phyloP scores from a whole-genome alignment of 2,113 vertebrate species.

The Mesitornis unicolor region DNA sequence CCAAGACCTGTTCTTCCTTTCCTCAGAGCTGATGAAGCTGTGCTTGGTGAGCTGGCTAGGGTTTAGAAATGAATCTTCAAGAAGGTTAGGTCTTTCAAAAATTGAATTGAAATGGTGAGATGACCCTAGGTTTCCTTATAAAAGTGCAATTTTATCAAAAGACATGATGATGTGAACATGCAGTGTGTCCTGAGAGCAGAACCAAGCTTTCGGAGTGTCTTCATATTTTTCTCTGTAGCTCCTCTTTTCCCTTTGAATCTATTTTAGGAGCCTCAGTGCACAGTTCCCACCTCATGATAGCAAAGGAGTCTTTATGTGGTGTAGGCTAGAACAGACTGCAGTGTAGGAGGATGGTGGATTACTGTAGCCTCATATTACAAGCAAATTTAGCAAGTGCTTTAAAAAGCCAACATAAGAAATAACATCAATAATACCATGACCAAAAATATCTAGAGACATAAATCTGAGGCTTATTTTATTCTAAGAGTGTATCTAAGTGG shows the following conservation, averaged over 20 bases:
- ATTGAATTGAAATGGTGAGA: not conserved
- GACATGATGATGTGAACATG: not conserved
- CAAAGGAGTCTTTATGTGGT: conserved; percentile 4
- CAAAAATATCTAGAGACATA: not conserved
- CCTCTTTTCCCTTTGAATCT: conserved; percentile 11
- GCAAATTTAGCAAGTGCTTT: conserved; percentile 45
- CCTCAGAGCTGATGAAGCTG: not conserved
- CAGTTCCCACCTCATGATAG: not conserved
- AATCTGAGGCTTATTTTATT: not conserved
- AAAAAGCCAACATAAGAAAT: conserved; percentile 40
- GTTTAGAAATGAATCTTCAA: not conserved
- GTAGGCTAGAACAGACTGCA: conserved; percentile 50
- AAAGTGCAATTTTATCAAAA: not conserved
- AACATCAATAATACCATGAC: not conserved
- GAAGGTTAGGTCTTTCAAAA: not conserved
- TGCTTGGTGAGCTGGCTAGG: not conserved
- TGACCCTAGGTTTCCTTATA: not conserved
- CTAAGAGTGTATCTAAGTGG: not conserved
- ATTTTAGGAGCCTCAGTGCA: conserved; percentile 26
- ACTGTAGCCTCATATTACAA: conserved; percentile 1
- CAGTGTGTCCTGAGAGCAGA: not conserved
- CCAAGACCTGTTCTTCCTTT: not conserved
- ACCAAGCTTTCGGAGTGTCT: not conserved
- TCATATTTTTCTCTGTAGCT: not conserved
- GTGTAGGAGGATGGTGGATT: conserved; percentile 45